Percentiles rank a stretch among this genome's conserved stretches.
Conservation (phyloP, 2,888 invertebrate species). For the Patella caerulea region DNA sequence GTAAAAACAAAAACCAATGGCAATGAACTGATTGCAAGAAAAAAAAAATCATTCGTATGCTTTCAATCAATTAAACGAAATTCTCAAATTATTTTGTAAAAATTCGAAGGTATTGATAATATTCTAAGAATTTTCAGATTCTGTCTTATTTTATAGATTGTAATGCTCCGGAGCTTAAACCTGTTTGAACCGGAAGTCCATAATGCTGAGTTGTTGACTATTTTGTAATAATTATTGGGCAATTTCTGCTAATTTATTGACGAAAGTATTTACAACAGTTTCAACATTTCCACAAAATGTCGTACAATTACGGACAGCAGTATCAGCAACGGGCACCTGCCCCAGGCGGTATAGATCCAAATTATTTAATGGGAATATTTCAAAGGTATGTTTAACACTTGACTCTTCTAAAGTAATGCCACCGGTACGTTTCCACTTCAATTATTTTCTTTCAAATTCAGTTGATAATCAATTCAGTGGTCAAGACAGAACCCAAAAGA, state of each 20-base stretch:
- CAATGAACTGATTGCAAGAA: too few relatives aligned
- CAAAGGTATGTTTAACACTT: constrained; percentile 46
- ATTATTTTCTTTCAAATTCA: too few relatives aligned
- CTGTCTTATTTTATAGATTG: too few relatives aligned
- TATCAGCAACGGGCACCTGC: constrained; percentile 32
- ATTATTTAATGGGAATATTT: constrained; percentile 57
- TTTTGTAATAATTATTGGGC: constrained; percentile 11
- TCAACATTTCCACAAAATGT: constrained; percentile 44
- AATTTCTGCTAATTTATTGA: not conserved
- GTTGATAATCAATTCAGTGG: not conserved
- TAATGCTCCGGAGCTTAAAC: too few relatives aligned
- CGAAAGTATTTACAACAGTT: not conserved
- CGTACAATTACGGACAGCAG: constrained; percentile 54
- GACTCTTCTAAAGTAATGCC: too few relatives aligned
- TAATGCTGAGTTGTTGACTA: not conserved
- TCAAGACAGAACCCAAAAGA: not conserved
- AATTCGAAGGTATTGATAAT: too few relatives aligned
- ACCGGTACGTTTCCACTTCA: not conserved
- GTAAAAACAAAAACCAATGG: too few relatives aligned
- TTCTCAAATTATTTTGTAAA: too few relatives aligned
- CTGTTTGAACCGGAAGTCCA: too few relatives aligned
- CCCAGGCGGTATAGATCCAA: constrained; percentile 48
- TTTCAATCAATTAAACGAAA: too few relatives aligned
- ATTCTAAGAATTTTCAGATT: too few relatives aligned
- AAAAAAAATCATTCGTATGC: too few relatives aligned